A percentile compares a stretch with the other conserved stretches of the same genome.
phyloP scores from a whole-genome alignment of 2,797 vertebrate genomes.

The Spinus pinus region DNA sequence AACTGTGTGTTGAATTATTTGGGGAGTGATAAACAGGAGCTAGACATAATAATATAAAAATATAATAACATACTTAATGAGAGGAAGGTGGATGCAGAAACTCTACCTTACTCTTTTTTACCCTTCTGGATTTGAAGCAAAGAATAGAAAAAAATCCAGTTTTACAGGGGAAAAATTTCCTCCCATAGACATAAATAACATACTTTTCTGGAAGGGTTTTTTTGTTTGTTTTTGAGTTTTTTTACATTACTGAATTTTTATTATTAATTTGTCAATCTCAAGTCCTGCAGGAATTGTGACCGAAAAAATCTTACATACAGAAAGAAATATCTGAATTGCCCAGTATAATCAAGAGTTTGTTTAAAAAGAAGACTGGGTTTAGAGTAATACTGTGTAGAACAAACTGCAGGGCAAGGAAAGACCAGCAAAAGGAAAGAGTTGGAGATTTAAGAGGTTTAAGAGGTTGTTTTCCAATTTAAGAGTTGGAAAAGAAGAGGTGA shows the following conservation, averaged over 20 bases:
- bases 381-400: neutral
- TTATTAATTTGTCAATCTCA: neutral
- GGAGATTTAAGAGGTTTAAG: neutral
- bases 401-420: neutral
- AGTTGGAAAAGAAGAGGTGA: neutral
- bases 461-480: neutral
- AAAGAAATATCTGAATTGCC: neutral
- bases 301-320: neutral
- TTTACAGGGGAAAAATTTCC: neutral
- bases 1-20: neutral
- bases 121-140: neutral
- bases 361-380: neutral
- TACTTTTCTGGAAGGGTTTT: neutral
- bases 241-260: neutral
- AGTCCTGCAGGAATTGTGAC: neutral
- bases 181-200: neutral
- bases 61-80: neutral
- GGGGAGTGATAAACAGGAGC: neutral
- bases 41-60: neutral
- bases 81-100: neutral
- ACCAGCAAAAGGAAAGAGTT: neutral
- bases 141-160: neutral
- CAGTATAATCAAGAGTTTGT: neutral
- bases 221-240: neutral
- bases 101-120: neutral